Evolutionary conservation across 1,140 invertebrate species (phyloP), one percentile per base, ranked within the genome.

Genomic region (Diprion similis): DNA sequence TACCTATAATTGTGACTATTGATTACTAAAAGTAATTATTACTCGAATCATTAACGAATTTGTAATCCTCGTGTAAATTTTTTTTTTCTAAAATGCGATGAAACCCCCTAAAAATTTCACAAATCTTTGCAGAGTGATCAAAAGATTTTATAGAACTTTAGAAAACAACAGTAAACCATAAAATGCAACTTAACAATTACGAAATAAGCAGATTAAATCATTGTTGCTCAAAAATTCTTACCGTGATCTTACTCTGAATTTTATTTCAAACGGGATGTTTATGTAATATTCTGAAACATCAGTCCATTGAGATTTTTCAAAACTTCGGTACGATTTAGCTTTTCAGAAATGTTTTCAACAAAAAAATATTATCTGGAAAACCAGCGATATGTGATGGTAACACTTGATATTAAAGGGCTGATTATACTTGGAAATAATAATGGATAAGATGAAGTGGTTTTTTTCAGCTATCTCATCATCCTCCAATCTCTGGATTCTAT

Each of bases 401-500:
- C 24, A 37, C 24, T 37, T 37, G 6, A 37, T 37, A 37, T 37
- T 37, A 37, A 1, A 37, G 2, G 6, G 24, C 24, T 37, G 2
- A 37, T 37, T 1, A 37, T 37, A 37, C 24, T 15, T 59, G 51
- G 6, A 15, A 59, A 59, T 59, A 59, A 59, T 59, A 59, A 59
- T 17, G 11, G 51, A 37, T 37, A 37, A 37, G 24, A 37, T 45
- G 66, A 71, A 68, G 45, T 47, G 75, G 72, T 84, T 48, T 69
- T 75, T 81, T 76, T n/a, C 78, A 92, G 94, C 93, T 98, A 0
- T 98, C 97, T 1, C 97, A 99, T 88, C 97, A 98, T 90, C 97
- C 97, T 18, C 97, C 97, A 3, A 92, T 99, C 8, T 97, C 97
- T 46, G 96, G 96, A 0, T 97, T 98, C 83, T 97, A 98, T 86